Evolutionary conservation across 1,140 invertebrate species (phyloP).

Genomic region (Phymorhynchus buccinoides): DNA sequence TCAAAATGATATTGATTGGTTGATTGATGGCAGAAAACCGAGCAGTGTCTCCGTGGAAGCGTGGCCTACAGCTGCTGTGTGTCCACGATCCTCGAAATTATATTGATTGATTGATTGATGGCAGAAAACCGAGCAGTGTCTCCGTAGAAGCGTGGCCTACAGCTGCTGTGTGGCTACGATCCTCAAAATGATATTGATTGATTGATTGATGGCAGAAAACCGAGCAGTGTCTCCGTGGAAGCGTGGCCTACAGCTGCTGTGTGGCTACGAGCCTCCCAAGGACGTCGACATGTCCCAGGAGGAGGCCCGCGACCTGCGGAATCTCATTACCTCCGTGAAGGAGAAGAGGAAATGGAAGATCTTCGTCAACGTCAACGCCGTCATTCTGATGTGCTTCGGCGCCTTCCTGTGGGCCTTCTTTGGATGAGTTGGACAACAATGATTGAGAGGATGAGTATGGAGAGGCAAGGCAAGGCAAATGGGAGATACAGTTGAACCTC

Average conservation of each 20-base stretch:
- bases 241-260: conserved; percentile 53
- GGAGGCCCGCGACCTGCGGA: conserved; percentile 49
- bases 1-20: too few species aligned
- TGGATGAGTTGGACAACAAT: conserved; percentile 38
- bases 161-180: too few species aligned
- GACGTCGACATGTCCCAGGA: conserved; percentile 51
- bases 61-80: too few species aligned
- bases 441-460: neutral
- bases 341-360: conserved; percentile 60
- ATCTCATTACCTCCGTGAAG: conserved; percentile 57
- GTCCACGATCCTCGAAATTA: too few species aligned
- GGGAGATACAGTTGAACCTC: neutral
- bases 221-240: conserved; percentile 46
- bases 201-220: too few species aligned
- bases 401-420: conserved; percentile 70
- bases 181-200: too few species aligned
- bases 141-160: too few species aligned
- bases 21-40: too few species aligned
- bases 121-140: too few species aligned
- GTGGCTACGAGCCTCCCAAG: conserved; percentile 62
- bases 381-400: conserved; percentile 63
- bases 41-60: too few species aligned
- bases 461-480: neutral
- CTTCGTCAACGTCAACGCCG: conserved; percentile 65
- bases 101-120: too few species aligned